Evolutionary conservation across 2,797 vertebrate genomes (phyloP).

Genomic region (Lithobates sylvaticus): DNA sequence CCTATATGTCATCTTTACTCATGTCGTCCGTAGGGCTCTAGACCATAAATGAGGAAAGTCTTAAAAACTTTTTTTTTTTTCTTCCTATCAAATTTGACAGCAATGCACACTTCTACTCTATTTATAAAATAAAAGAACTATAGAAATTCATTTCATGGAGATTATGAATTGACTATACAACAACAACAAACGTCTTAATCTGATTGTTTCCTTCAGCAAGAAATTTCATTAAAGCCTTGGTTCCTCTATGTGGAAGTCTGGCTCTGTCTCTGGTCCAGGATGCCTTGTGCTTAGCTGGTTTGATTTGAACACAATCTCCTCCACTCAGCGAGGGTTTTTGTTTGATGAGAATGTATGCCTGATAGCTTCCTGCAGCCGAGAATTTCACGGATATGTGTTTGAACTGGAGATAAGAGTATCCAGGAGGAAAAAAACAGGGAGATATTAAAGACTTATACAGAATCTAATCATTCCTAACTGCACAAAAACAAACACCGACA

Average conservation of each 20-base stretch:
- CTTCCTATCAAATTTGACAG: background rate
- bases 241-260: conserved; percentile 30
- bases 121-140: background rate
- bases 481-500: conserved; percentile 35
- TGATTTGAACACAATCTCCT: conserved; percentile 48
- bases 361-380: conserved; percentile 43
- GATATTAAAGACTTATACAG: conserved; percentile 51
- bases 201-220: conserved; percentile 49
- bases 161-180: conserved; percentile 3
- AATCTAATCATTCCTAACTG: conserved; percentile 50
- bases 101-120: background rate
- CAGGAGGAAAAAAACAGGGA: conserved; percentile 20
- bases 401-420: conserved; percentile 56
- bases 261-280: conserved; percentile 46
- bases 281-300: conserved; percentile 37
- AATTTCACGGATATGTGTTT: conserved; percentile 55
- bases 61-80: no score
- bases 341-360: conserved; percentile 56
- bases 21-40: no score
- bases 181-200: conserved; percentile 39
- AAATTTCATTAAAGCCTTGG: conserved; percentile 52
- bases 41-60: no score
- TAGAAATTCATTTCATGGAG: background rate
- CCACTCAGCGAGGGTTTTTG: conserved; percentile 41
- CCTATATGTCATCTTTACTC: no score